These are phyloP conservation scores for Eretmocerus hayati DNA, from an alignment of 2,888 invertebrate genomes.

Conservation along the genomic window DNA sequence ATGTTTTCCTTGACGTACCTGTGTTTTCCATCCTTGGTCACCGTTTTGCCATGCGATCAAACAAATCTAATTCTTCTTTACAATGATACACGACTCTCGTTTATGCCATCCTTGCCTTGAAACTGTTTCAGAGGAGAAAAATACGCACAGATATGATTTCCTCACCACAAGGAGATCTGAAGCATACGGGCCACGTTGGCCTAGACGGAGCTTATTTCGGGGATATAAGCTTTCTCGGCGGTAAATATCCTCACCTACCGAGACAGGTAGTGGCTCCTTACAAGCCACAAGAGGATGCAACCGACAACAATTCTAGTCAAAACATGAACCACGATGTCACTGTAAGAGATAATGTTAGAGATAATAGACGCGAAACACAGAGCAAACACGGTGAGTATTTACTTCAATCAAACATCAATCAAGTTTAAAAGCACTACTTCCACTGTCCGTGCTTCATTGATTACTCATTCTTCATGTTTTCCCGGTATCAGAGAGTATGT, in stretches of 20 bases:
- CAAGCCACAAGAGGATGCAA: constrained; percentile 73
- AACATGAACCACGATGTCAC: constrained; percentile 10
- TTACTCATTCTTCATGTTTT: too few relatives aligned
- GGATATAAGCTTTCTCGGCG: constrained; percentile 72
- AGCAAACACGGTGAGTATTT: constrained; percentile 37
- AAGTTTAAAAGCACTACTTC: too few relatives aligned
- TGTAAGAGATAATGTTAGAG: constrained; percentile 19
- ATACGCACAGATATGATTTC: constrained; percentile 91
- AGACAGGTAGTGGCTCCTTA: constrained; percentile 84
- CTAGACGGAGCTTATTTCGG: constrained; percentile 96
- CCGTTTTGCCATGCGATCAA: too few relatives aligned
- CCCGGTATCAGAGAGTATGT: constrained; percentile 42
- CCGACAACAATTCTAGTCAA: constrained; percentile 43
- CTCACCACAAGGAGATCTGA: constrained; percentile 91
- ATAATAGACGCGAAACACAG: constrained; percentile 30
- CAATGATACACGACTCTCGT: too few relatives aligned
- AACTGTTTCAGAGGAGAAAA: constrained; percentile 51
- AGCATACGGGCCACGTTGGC: constrained; percentile 94
- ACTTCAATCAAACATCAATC: too few relatives aligned
- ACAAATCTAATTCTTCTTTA: too few relatives aligned
- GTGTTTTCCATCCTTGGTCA: too few relatives aligned
- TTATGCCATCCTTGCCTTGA: too few relatives aligned
- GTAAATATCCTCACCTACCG: constrained; percentile 72
- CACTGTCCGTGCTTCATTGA: too few relatives aligned
- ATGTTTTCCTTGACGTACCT: neutral